Percentiles rank a stretch among this genome's conserved stretches.
Evolutionary conservation across 2,797 vertebrate genomes (phyloP).

Genomic region (Microctenopoma stevenorrisi): DNA sequence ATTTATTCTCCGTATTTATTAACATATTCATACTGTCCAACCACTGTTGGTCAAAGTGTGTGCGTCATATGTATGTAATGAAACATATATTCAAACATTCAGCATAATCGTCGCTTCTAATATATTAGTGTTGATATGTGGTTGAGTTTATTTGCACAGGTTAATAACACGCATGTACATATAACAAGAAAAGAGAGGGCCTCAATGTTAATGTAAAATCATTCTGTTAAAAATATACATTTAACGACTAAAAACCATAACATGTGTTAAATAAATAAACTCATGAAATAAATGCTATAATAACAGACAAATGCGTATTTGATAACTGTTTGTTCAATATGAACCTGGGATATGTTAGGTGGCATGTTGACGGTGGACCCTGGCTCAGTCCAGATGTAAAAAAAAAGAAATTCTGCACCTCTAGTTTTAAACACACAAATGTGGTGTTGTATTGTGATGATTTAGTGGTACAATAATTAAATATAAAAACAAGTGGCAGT

Average conservation of each 20-base stretch:
- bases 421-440: no score
- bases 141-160: conserved; percentile 10
- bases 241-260: not conserved
- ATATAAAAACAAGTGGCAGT: no score
- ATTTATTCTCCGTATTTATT: conserved; percentile 42
- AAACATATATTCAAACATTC: conserved; percentile 2
- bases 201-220: not conserved
- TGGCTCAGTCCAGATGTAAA: no score
- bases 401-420: no score
- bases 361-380: no score
- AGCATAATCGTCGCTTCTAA: conserved; percentile 6
- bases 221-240: not conserved
- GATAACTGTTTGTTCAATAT: no score
- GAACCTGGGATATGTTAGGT: no score
- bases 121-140: not conserved
- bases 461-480: no score
- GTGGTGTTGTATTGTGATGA: no score
- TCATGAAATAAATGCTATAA: no score
- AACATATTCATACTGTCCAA: conserved; percentile 39
- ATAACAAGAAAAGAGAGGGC: not conserved
- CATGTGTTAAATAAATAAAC: not conserved
- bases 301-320: no score
- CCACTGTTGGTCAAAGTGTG: conserved; percentile 22
- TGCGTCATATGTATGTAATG: conserved; percentile 17
- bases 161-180: not conserved